Base-by-base conservation (phyloP, 2,113 vertebrate species). In the Serinus canaria region DNA sequence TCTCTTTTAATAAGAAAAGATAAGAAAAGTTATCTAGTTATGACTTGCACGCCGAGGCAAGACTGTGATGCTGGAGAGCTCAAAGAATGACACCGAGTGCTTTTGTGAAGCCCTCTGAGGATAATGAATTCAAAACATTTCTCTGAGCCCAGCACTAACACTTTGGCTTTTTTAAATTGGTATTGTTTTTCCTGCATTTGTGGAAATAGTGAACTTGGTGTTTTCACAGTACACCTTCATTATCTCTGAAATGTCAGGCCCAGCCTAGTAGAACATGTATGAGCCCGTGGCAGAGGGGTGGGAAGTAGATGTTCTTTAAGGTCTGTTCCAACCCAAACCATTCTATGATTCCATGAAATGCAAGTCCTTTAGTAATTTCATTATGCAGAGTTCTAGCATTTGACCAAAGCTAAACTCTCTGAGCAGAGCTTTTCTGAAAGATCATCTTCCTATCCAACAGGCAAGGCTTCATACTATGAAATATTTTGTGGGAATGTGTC, bases 1-100 rank as follows among this genome's bases (percentile, higher is more conserved):
- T 90, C 52, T 79, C 58, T 72, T 92, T 92, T 53, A 78, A 49
- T 44, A 82, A 62, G 53, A 53, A 74, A 92, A 70, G 9, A 72
- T 56, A 81, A 59, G 72, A 86, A 88, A 93, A 47, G 2, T 78
- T 72, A 47, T 21, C 30, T 33, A 39, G 31, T 52, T 75, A 66
- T 14, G 52, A 55, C 60, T 64, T 60, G n/a, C 4, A 46, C 0
- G 0, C 37, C 5, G 2, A 83, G 77, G 39, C 49, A 92, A 78
- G 56, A 16, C 30, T 23, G 28, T 70, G 55, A 52, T 66, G 18
- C 8, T 56, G 37, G 66, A 79, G 49, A 79, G 11, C 53, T 64
- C 2, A 1, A 15, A 77, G 50, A 68, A 78, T 27, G 80, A 53
- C 44, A 62, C 20, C 0, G 2, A 63, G 35, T 37, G 30, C 15